phyloP scores from a whole-genome alignment of 2,797 vertebrate species.

The Psittacula echo region DNA sequence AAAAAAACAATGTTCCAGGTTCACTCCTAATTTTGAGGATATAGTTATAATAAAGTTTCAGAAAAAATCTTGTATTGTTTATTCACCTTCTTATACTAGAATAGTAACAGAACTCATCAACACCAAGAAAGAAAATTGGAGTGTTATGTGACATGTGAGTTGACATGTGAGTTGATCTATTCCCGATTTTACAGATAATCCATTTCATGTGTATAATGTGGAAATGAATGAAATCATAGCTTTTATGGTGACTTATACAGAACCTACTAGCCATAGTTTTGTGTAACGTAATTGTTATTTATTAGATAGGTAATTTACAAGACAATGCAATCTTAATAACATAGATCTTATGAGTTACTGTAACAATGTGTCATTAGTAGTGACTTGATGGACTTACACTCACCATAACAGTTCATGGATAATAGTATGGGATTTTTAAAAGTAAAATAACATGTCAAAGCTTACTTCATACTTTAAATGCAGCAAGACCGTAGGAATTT shows the following conservation, averaged over 20 bases:
- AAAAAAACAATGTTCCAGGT: not conserved
- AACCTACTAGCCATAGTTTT: not conserved
- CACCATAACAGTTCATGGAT: not conserved
- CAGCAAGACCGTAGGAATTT: not conserved
- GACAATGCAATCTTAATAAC: not conserved
- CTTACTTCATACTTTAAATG: not conserved
- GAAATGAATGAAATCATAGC: not conserved
- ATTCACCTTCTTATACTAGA: not conserved
- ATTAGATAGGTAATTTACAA: not conserved
- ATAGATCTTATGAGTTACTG: not conserved
- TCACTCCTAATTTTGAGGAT: not conserved
- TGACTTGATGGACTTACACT: not conserved
- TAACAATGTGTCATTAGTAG: not conserved
- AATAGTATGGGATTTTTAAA: not conserved
- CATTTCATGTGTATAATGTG: not conserved
- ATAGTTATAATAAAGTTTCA: not conserved
- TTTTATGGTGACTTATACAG: not conserved
- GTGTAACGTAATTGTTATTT: constrained; percentile 12
- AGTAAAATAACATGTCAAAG: not conserved
- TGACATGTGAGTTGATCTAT: not conserved
- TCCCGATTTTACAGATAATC: not conserved
- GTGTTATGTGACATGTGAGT: not conserved
- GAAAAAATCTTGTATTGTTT: not conserved
- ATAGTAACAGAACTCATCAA: not conserved
- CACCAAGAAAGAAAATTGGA: not conserved